Conservation (phyloP, 2,797 vertebrate genomes). For the Apogon hyalosoma region DNA sequence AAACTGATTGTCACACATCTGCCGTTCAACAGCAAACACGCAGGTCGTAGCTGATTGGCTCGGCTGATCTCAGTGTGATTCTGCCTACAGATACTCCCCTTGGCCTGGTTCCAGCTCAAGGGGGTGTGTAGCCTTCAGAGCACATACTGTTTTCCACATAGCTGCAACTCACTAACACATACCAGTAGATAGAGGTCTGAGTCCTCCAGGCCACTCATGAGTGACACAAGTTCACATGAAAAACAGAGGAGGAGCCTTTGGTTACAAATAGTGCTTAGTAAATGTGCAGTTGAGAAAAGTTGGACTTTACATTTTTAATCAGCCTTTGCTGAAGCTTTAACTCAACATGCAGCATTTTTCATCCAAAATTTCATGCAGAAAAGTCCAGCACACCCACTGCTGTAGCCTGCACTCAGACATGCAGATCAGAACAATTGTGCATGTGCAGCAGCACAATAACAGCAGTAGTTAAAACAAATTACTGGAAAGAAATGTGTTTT, state of each 20-base stretch:
- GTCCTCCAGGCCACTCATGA: background rate
- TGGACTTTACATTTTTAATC: background rate
- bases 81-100: conserved; percentile 61
- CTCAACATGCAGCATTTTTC: conserved; percentile 27
- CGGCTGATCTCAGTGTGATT: conserved; percentile 39
- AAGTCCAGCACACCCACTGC: conserved; percentile 16
- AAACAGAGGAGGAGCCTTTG: background rate
- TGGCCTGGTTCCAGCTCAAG: conserved; percentile 40
- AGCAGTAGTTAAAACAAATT: background rate
- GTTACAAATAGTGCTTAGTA: background rate
- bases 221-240: background rate
- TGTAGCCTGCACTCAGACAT: conserved; percentile 12
- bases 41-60: conserved; percentile 66
- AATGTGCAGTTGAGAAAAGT: background rate
- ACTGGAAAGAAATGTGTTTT: conserved; percentile 6
- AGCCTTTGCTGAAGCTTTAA: conserved; percentile 9
- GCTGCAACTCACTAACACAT: background rate
- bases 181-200: background rate
- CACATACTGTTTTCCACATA: conserved; percentile 25
- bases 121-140: conserved; percentile 63
- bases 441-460: conserved; percentile 1
- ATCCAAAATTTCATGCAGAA: conserved; percentile 46
- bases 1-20: conserved; percentile 58
- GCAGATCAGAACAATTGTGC: conserved; percentile 22
- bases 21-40: conserved; percentile 68